Evolutionary conservation across 2,888 invertebrate species (phyloP).

Genomic region (Scotopteryx bipunctaria): DNA sequence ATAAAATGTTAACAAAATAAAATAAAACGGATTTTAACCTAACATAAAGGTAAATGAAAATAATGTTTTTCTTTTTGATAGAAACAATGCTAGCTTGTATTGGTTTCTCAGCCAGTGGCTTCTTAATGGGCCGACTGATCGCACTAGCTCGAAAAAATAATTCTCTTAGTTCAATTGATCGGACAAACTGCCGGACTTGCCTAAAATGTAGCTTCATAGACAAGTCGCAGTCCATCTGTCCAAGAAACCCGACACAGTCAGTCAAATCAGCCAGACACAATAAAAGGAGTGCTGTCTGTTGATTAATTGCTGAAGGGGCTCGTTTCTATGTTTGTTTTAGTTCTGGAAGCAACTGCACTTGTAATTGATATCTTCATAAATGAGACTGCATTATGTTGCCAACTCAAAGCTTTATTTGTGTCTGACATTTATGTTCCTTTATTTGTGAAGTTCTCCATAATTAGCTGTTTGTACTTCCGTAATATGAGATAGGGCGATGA

Average conservation of each 20-base stretch:
- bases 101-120: too few relatives aligned
- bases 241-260: constrained; percentile 10
- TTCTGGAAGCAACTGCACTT: constrained; percentile 18
- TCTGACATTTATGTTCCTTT: constrained; percentile 2
- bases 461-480: background rate
- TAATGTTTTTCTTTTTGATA: too few relatives aligned
- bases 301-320: constrained; percentile 30
- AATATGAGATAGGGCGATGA: too few relatives aligned
- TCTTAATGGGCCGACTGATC: too few relatives aligned
- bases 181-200: too few relatives aligned
- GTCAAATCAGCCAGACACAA: constrained; percentile 32
- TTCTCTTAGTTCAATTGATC: too few relatives aligned
- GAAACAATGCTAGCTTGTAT: too few relatives aligned
- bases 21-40: too few relatives aligned
- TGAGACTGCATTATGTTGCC: constrained; percentile 2
- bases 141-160: too few relatives aligned
- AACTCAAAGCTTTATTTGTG: constrained; percentile 6
- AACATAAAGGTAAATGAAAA: too few relatives aligned
- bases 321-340: constrained; percentile 37
- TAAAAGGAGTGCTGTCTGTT: constrained; percentile 31
- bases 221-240: background rate
- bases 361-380: constrained; percentile 20
- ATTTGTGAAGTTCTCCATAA: background rate
- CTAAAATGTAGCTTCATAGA: too few relatives aligned
- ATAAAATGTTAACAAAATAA: too few relatives aligned